Base-by-base conservation (phyloP, 92 coral and sea anemone species). In the Pocillopora grandis region DNA sequence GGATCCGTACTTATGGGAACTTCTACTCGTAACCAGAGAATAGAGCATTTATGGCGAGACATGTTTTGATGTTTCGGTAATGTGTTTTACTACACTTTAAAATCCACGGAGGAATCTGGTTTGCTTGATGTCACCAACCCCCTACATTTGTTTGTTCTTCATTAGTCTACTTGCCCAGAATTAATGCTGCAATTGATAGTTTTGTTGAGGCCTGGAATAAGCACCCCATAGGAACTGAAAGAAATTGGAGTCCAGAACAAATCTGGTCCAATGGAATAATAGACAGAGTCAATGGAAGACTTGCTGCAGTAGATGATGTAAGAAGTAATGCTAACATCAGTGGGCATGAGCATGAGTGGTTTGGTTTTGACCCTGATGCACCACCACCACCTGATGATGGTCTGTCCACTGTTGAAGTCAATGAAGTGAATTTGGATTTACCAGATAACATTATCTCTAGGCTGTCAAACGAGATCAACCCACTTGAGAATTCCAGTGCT, bases 191-290 rank as follows among this genome's bases (percentile, higher is more conserved):
- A 3, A 76, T 88, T 55, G 69, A 63, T 33, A 77, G 85, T 69
- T 92, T 89, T 86, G 87, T 76, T 67, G 86, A 74, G 14, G 90
- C 91, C 75, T 92, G 91, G 91, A 92, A 92, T 76, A 87, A 84
- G 69, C 95, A 92, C 84, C 95, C 93, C 2, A 79, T 92, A 5
- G 80, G 93, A 58, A 92, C 95, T 5, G 95, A 87, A 74, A 75
- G 89, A 60, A 92, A 92, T 80, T 92, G 95, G 91, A 78, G 86
- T 31, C 92, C 91, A 31, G 91, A 92, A 72, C 91, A 89, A 72
- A 80, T 89, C 10, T 92, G 95, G 93, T 87, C 86, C 77, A 89
- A 92, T 87, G 91, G 89, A 62, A 92, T 89, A 91, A 89, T 92
- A 80, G 88, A 80, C 89, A 89, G 89, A 87, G 88, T 66, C 55